Percentiles rank a stretch among this genome's conserved stretches.
Evolutionary conservation across 2,797 vertebrate species (phyloP).

Genomic region (Carduelis carduelis): DNA sequence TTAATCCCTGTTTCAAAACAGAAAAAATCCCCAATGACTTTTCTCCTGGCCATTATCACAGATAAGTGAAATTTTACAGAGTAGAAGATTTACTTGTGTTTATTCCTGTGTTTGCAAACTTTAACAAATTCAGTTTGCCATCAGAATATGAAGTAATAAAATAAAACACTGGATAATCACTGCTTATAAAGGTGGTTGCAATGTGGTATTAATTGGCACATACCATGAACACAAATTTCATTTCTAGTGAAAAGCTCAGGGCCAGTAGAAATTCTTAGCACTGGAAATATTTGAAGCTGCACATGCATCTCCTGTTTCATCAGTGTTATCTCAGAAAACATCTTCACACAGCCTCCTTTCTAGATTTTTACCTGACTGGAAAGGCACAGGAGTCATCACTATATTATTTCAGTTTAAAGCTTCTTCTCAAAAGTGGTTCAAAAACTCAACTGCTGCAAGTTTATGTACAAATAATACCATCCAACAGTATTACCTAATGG

Average conservation of each 20-base stretch:
- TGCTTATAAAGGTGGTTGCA: background rate
- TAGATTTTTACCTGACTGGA: background rate
- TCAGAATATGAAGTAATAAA: constrained; percentile 1
- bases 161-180: background rate
- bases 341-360: background rate
- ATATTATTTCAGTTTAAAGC: background rate
- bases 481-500: background rate
- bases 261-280: background rate
- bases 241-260: background rate
- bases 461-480: background rate
- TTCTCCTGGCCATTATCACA: background rate
- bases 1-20: background rate
- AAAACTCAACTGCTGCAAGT: background rate
- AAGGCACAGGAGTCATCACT: background rate
- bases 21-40: background rate
- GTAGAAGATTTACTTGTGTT: background rate
- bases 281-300: background rate
- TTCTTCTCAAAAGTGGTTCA: background rate
- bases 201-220: constrained; percentile 1
- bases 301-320: background rate
- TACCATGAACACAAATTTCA: background rate
- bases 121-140: background rate
- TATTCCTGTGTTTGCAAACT: background rate
- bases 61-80: background rate
- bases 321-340: background rate